Evolutionary conservation across 2,113 vertebrate genomes (phyloP).

Genomic region (Menidia beryllina): DNA sequence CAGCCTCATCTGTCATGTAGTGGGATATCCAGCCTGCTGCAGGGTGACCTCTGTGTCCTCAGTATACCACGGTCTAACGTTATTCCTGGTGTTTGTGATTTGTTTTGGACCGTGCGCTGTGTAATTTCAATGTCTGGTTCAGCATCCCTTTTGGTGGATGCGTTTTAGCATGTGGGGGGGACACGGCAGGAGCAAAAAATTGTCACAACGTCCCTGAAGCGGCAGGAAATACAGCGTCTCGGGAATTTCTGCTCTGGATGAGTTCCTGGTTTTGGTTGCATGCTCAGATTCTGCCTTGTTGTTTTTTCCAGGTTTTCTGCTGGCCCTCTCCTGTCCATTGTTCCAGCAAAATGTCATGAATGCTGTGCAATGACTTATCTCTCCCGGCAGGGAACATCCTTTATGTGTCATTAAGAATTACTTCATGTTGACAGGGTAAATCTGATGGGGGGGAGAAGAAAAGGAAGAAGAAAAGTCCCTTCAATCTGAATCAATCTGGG

Average conservation of each 20-base stretch:
- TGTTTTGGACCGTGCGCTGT: conserved; percentile 75
- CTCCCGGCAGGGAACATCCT: not conserved
- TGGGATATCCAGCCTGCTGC: conserved; percentile 27
- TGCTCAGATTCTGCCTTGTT: conserved; percentile 14
- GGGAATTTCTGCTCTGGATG: conserved; percentile 23
- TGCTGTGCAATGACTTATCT: not conserved
- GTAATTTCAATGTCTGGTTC: conserved; percentile 81
- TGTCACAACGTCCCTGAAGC: conserved; percentile 17
- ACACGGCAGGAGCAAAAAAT: conserved; percentile 53
- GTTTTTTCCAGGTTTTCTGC: conserved; percentile 16
- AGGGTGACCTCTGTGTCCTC: conserved; percentile 61
- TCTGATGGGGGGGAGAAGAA: not conserved
- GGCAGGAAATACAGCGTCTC: conserved; percentile 39
- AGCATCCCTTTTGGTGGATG: conserved; percentile 61
- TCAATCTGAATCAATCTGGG: no score
- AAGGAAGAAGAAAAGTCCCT: no score
- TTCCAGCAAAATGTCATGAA: not conserved
- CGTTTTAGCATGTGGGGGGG: conserved; percentile 45
- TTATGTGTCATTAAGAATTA: no score
- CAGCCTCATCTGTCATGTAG: conserved; percentile 31
- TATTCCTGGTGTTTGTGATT: conserved; percentile 73
- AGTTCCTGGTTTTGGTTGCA: conserved; percentile 32
- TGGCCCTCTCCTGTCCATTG: conserved; percentile 2
- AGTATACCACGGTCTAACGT: conserved; percentile 48
- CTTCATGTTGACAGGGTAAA: no score